These are phyloP conservation scores for Mormyrus iriodes DNA, from an alignment of 2,113 vertebrate species.

Conservation along the genomic window DNA sequence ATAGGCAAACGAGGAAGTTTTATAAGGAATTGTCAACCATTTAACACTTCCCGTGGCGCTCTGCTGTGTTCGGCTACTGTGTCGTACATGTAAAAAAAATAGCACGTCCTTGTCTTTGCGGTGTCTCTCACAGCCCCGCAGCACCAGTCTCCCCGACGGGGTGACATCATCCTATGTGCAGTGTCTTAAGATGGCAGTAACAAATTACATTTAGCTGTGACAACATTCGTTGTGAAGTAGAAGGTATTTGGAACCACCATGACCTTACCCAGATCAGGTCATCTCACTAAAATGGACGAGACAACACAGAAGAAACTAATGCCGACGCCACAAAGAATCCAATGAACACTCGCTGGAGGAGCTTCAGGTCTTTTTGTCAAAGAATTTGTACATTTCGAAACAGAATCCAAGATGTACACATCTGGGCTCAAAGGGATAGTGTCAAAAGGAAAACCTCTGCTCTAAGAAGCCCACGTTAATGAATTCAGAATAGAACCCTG, in stretches of 20 bases:
- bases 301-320: neutral
- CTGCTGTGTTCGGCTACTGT: neutral
- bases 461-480: neutral
- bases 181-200: neutral
- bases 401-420: neutral
- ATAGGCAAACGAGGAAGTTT: neutral
- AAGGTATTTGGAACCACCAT: neutral
- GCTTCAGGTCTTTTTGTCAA: neutral
- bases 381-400: neutral
- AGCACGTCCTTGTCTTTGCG: neutral
- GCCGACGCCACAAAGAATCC: neutral
- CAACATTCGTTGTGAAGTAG: neutral
- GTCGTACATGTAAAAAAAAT: neutral
- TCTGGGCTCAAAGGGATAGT: neutral
- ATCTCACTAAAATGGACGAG: neutral
- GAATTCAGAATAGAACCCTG: neutral
- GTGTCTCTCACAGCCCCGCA: neutral
- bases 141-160: neutral
- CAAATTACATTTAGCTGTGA: neutral
- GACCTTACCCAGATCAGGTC: neutral
- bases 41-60: neutral
- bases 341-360: neutral
- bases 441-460: neutral
- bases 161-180: neutral
- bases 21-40: neutral